Base-by-base conservation (phyloP, 2,797 vertebrate species). In the Hyperoplus lanceolatus region DNA sequence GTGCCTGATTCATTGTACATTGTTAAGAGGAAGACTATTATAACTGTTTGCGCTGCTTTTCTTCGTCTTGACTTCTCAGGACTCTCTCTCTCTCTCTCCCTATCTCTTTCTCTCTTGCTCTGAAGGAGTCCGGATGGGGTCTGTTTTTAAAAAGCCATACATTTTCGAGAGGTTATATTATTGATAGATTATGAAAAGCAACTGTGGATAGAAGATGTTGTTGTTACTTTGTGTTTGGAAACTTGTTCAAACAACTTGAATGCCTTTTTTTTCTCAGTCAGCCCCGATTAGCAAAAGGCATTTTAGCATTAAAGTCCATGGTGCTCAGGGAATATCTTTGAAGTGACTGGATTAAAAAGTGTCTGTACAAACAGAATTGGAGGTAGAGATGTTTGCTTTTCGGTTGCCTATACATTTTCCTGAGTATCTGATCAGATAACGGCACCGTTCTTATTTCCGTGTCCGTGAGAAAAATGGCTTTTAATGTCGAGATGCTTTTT, bases 71-170 rank as follows among this genome's bases (percentile, higher is more conserved):
- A 81, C 86, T 50, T 53, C 80, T 55, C 71, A 56, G 87, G 65
- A 81, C 75, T 69, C 49, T 5, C 41, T 64, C 51, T 61, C 49
- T 67, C 54, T 29, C 29, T 29, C 29, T 29, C 29, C 29, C 29
- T 29, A 29, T 29, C 29, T 29, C 55, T 39, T n/a, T 0, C 36
- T 8, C 46, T 56, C 8, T 79, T 54, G 56, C 70, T 87, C 70
- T 43, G 73, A 70, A 82, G 75, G 83, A 83, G 86, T 84, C 61
- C 53, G 3, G 76, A 68, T 16, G n/a, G 69, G 82, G 73, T 73
- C 74, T 65, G 74, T 84, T 88, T 84, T 88, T 82, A 75, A 86
- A 92, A 95, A 95, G 94, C 94, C 94, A 95, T 96, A 94, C 38
- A 39, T 73, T 85, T 87, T 81, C 55, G 68, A 77, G 77, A 77